These are phyloP conservation scores for Brachionus paranguensis DNA, from an alignment of 1,140 invertebrate species.

Conservation along the genomic window DNA sequence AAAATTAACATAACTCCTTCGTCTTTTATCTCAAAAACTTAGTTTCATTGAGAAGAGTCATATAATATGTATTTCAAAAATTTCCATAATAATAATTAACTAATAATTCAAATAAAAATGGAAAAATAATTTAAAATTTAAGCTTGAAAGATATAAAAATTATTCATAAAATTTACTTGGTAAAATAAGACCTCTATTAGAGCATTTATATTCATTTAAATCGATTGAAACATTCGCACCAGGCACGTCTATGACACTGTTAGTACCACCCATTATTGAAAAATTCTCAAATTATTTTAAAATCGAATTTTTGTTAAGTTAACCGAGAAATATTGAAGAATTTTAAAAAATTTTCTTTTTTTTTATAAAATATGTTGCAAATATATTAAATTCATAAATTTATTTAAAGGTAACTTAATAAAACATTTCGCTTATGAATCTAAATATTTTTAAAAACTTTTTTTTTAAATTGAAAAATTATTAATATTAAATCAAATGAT, in stretches of 20 bases:
- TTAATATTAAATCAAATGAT: background rate
- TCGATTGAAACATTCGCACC: conserved; percentile 38
- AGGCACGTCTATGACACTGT: background rate
- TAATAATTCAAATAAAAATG: background rate
- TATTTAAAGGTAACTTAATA: background rate
- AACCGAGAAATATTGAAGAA: background rate
- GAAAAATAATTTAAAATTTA: background rate
- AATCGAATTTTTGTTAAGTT: background rate
- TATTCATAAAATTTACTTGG: conserved; percentile 46
- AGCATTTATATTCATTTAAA: conserved; percentile 53
- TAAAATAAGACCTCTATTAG: conserved; percentile 57
- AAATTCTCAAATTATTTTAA: background rate
- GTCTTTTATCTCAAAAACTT: background rate
- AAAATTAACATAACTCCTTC: too few relatives aligned
- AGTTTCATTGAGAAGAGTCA: background rate
- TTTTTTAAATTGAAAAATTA: background rate
- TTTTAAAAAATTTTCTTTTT: background rate
- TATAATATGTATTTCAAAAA: background rate
- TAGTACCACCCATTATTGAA: conserved; percentile 9
- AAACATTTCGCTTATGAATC: background rate
- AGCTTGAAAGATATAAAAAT: background rate
- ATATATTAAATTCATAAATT: background rate
- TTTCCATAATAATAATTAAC: background rate
- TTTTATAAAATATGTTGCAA: background rate
- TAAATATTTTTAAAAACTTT: background rate